Evolutionary conservation across 2,797 vertebrate genomes (phyloP).

Genomic region (Tiaroga cobitis): DNA sequence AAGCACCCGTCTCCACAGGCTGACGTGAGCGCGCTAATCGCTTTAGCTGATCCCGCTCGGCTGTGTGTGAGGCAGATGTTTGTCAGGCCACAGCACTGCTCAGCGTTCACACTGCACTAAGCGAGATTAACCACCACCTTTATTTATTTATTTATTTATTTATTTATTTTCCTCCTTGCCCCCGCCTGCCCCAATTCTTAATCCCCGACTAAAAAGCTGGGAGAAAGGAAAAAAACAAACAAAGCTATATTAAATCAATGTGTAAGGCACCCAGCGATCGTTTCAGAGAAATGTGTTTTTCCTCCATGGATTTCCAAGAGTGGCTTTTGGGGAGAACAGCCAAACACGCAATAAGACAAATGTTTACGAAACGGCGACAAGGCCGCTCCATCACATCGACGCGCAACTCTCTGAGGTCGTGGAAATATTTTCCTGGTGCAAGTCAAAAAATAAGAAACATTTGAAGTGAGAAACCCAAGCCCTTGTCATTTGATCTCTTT

Average conservation of each 20-base stretch:
- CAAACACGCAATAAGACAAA: constrained; percentile 33
- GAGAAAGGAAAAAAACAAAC: not conserved
- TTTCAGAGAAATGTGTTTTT: constrained; percentile 42
- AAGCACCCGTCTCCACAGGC: constrained; percentile 60
- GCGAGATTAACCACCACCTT: constrained; percentile 75
- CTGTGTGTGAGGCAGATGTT: constrained; percentile 78
- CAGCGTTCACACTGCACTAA: constrained; percentile 71
- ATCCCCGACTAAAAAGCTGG: constrained; percentile 65
- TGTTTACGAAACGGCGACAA: constrained; percentile 43
- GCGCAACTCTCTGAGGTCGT: constrained; percentile 33
- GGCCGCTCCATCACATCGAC: constrained; percentile 32
- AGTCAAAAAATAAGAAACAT: constrained; percentile 52
- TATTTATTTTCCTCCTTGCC: constrained; percentile 30
- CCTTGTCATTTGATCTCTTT: constrained; percentile 47
- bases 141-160: constrained; percentile 69
- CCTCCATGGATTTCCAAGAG: constrained; percentile 23
- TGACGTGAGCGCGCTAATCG: constrained; percentile 76
- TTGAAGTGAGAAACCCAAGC: constrained; percentile 50
- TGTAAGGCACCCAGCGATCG: constrained; percentile 25
- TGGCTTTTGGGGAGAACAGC: not conserved
- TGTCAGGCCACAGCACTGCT: constrained; percentile 72
- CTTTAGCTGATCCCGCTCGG: constrained; percentile 78
- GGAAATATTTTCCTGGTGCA: constrained; percentile 53
- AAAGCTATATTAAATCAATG: constrained; percentile 33
- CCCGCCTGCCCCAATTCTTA: constrained; percentile 67